These are phyloP conservation scores for Gambusia yucatana DNA, from an alignment of 2,797 vertebrate species.

Conservation along the genomic window DNA sequence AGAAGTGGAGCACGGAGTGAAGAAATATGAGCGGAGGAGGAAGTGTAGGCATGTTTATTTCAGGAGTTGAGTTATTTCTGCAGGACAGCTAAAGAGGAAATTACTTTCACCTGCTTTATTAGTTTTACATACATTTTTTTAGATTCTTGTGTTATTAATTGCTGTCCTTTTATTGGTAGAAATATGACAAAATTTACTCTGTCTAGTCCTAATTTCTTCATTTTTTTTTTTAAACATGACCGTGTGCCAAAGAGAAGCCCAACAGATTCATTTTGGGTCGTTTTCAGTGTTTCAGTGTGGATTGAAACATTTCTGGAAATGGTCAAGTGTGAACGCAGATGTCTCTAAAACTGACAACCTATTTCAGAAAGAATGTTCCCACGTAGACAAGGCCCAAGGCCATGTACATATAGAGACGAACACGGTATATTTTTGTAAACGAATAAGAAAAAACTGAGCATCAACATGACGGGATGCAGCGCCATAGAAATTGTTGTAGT, in stretches of 20 bases:
- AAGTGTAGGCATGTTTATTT: constrained; percentile 45
- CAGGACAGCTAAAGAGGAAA: constrained; percentile 4
- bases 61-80: constrained; percentile 22
- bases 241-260: not conserved
- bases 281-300: not conserved
- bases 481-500: too few species aligned
- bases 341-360: not conserved
- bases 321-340: not conserved
- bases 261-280: not conserved
- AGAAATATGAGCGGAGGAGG: constrained; percentile 38
- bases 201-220: not conserved
- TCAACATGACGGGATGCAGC: too few species aligned
- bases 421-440: too few species aligned
- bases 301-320: not conserved
- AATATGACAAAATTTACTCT: not conserved
- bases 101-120: not conserved
- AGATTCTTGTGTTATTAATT: not conserved
- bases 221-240: not conserved
- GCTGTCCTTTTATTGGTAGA: not conserved
- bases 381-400: not conserved
- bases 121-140: not conserved
- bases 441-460: too few species aligned
- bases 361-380: not conserved
- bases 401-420: too few species aligned
- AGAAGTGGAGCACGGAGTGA: constrained; percentile 1